phyloP scores from a whole-genome alignment of 2,888 invertebrate genomes.

The Drosophila robusta region DNA sequence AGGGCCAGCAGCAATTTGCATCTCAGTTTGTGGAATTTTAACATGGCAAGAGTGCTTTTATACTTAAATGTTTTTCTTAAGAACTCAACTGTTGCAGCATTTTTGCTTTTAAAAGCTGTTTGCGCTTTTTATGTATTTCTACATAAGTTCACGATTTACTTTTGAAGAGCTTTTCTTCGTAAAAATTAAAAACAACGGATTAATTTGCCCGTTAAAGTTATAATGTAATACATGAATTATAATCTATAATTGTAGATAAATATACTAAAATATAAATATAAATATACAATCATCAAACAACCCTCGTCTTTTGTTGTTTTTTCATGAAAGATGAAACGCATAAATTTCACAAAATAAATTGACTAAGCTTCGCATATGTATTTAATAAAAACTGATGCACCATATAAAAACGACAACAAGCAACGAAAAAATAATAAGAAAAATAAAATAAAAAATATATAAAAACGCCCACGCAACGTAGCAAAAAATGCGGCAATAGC shows the following conservation, averaged over 20 bases:
- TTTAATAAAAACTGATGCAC: slow-evolving; percentile 30
- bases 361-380: slow-evolving; percentile 4
- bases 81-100: no score
- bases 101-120: no score
- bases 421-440: slow-evolving; percentile 15
- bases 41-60: no score
- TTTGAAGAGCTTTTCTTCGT: no score
- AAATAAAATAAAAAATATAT: neutral
- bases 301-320: slow-evolving; percentile 39
- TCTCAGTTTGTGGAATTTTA: neutral
- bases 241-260: no score
- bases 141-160: no score
- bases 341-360: slow-evolving; percentile 37
- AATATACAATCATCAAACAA: neutral
- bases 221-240: no score
- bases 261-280: neutral
- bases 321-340: slow-evolving; percentile 15
- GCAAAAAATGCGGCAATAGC: slow-evolving; percentile 15
- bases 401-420: slow-evolving; percentile 29
- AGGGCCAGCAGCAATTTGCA: neutral
- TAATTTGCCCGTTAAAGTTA: no score
- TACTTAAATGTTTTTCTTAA: neutral
- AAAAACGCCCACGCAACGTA: slow-evolving; percentile 28
- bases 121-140: no score
- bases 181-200: no score